Evolutionary conservation across 2,113 vertebrate species (phyloP).

Genomic region (Corythaixoides concolor): DNA sequence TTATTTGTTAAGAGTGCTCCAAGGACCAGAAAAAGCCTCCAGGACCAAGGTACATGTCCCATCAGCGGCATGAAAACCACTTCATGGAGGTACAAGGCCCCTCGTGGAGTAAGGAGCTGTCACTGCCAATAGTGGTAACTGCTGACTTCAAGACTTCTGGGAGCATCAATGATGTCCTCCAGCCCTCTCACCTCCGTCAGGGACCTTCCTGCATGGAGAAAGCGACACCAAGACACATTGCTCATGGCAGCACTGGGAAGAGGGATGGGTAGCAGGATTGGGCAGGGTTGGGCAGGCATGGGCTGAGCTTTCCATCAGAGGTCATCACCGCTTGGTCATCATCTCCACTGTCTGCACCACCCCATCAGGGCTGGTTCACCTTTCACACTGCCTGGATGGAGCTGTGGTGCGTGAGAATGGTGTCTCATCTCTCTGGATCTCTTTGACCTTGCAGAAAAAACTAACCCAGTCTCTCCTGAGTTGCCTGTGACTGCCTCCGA

Average conservation of each 20-base stretch:
- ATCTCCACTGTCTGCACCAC: not conserved
- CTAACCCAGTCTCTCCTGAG: not conserved
- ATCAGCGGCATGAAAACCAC: not conserved
- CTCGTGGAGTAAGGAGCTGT: not conserved
- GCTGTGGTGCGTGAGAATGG: not conserved
- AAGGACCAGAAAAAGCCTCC: not conserved
- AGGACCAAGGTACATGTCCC: not conserved
- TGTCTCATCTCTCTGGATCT: not conserved
- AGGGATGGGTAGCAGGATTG: not conserved
- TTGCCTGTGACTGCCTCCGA: not conserved
- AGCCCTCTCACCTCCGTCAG: not conserved
- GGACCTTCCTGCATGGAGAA: not conserved
- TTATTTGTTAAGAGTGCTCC: not conserved
- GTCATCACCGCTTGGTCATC: not conserved
- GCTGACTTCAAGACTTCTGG: not conserved
- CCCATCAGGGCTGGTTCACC: too few species aligned
- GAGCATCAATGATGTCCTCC: not conserved
- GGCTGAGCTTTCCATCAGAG: not conserved
- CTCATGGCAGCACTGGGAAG: accelerated
- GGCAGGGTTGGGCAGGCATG: accelerated
- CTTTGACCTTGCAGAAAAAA: not conserved
- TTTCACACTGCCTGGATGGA: not conserved
- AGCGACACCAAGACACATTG: accelerated
- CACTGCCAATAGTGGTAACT: not conserved
- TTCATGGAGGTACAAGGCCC: not conserved